Evolutionary conservation across 2,888 invertebrate species (phyloP).

Genomic region (Sycophila texana): DNA sequence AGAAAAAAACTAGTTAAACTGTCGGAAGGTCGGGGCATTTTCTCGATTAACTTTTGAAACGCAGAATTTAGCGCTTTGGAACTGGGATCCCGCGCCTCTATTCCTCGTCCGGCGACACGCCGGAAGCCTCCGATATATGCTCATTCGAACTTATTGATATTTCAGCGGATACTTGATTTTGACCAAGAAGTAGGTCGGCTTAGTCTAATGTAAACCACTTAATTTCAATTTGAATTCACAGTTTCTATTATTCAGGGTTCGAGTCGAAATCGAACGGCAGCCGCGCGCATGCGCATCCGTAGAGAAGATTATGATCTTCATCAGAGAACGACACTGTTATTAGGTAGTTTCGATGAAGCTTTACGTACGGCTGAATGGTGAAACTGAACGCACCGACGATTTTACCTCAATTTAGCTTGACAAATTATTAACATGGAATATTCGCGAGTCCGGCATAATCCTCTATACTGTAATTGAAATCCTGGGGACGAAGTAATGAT

Average conservation of each 20-base stretch:
- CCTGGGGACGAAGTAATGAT: no score
- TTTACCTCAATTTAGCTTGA: no score
- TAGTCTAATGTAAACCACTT: constrained; percentile 12
- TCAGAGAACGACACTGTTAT: not conserved
- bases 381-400: no score
- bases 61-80: no score
- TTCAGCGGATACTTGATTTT: constrained; percentile 28
- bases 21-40: no score
- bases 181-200: constrained; percentile 1
- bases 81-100: not conserved
- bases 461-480: no score
- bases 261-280: not conserved
- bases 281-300: not conserved
- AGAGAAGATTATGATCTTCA: not conserved
- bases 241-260: constrained; percentile 37
- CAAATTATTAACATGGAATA: no score
- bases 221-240: constrained; percentile 42
- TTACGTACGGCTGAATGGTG: not conserved
- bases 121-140: not conserved
- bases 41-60: no score
- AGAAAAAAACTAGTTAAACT: no score
- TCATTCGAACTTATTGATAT: not conserved
- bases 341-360: not conserved
- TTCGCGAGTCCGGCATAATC: no score
- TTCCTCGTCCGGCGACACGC: not conserved